Percentiles rank a stretch among this genome's conserved stretches.
Conservation (phyloP, 2,888 invertebrate species). For the Mimachlamys varia region DNA sequence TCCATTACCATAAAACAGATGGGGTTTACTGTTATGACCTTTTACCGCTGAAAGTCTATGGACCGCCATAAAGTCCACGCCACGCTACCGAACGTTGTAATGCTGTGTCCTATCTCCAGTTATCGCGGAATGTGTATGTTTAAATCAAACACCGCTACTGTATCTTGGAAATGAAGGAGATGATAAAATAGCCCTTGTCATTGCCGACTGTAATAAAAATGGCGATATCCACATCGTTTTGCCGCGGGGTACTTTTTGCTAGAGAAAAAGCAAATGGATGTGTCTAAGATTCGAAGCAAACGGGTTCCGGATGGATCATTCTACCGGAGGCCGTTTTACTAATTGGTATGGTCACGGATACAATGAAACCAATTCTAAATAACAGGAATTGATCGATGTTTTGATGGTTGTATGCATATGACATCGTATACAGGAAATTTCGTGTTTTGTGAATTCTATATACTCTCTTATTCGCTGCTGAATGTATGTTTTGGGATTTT, state of each 20-base stretch:
- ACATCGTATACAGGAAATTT: neutral
- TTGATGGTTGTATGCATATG: neutral
- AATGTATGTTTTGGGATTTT: neutral
- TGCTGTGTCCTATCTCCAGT: neutral
- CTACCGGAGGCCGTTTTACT: neutral
- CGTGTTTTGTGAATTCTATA: neutral
- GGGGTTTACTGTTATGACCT: slow-evolving; percentile 7
- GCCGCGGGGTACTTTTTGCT: neutral
- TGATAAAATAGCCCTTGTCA: neutral
- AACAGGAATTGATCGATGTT: neutral
- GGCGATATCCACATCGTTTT: neutral
- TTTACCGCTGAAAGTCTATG: slow-evolving; percentile 3
- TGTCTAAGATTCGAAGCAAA: neutral
- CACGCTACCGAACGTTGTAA: neutral
- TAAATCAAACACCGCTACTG: slow-evolving; percentile 10
- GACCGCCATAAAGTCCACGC: neutral
- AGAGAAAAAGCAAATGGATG: neutral
- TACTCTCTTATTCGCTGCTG: neutral
- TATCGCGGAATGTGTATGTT: slow-evolving; percentile 12
- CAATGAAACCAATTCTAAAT: neutral
- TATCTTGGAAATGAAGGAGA: neutral
- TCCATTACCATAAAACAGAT: slow-evolving; percentile 19
- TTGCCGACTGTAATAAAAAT: slow-evolving; percentile 14
- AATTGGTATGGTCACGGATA: neutral
- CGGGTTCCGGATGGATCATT: neutral